A percentile compares a stretch with the other conserved stretches of the same genome.
These are phyloP conservation scores for Ivindomyrus marchei DNA, from an alignment of 2,113 vertebrate species.

Conservation along the genomic window DNA sequence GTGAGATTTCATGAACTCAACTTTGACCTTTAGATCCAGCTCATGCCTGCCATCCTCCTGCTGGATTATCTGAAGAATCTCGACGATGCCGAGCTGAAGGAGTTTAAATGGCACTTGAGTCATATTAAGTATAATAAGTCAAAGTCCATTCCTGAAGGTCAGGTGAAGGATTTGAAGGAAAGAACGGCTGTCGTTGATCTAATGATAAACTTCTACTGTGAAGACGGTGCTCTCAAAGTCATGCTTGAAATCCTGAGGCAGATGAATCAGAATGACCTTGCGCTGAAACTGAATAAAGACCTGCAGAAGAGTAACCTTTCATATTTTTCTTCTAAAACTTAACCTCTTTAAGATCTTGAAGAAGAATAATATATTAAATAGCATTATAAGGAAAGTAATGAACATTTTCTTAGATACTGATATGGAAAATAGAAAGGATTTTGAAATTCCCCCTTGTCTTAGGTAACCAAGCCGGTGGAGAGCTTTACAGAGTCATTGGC, in stretches of 20 bases:
- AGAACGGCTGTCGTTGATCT: fast-evolving
- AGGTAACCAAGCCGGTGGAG: slow-evolving; percentile 19
- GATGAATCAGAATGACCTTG: not conserved
- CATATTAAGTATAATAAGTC: fast-evolving
- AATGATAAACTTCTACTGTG: not conserved
- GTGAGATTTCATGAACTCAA: not conserved
- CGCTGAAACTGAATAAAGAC: not conserved
- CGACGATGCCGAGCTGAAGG: fast-evolving
- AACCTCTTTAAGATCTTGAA: not conserved
- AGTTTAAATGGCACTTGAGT: slow-evolving; percentile 4
- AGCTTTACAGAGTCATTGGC: not conserved
- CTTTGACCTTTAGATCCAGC: not conserved
- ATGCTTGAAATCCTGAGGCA: slow-evolving; percentile 20
- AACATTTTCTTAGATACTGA: not conserved
- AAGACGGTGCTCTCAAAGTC: not conserved
- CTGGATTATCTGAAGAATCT: slow-evolving; percentile 22
- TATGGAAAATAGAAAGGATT: not conserved
- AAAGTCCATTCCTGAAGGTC: not conserved
- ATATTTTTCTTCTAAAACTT: not conserved
- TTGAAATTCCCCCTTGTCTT: not conserved
- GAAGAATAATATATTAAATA: not conserved
- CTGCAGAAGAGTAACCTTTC: not conserved
- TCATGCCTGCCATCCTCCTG: not conserved
- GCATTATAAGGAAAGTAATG: not conserved
- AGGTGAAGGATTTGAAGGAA: not conserved